A percentile compares a stretch with the other conserved stretches of the same genome.
phyloP scores from a whole-genome alignment of 2,113 vertebrate species.

The Cynoglossus semilaevis region DNA sequence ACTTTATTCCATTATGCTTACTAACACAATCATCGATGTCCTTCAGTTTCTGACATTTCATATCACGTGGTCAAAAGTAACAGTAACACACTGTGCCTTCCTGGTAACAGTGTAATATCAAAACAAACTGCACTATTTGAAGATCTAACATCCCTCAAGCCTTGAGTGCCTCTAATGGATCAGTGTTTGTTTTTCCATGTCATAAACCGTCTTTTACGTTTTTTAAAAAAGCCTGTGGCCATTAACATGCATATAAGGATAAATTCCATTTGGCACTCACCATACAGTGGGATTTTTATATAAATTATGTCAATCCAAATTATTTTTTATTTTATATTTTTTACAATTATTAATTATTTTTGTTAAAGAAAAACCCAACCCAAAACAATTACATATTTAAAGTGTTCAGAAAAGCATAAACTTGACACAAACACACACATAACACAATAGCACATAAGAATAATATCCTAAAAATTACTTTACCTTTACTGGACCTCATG shows the following conservation, averaged over 20 bases:
- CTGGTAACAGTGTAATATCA: too few species aligned
- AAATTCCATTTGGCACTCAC: neutral
- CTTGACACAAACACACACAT: neutral
- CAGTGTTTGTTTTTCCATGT: conserved; percentile 55
- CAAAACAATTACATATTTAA: neutral
- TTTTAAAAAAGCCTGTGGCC: conserved; percentile 4
- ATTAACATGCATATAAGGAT: conserved; percentile 10
- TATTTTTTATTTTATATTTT: too few species aligned
- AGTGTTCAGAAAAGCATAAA: too few species aligned
- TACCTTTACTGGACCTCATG: conserved; percentile 62
- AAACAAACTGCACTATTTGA: too few species aligned
- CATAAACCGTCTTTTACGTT: conserved; percentile 45
- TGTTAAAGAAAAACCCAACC: too few species aligned
- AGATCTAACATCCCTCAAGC: too few species aligned
- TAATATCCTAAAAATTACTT: neutral
- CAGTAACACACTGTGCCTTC: too few species aligned
- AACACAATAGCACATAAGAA: neutral
- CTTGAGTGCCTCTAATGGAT: conserved; percentile 44
- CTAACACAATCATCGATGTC: too few species aligned
- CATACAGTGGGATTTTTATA: neutral
- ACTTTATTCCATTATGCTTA: neutral
- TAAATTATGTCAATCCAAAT: too few species aligned
- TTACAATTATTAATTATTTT: too few species aligned
- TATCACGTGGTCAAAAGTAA: too few species aligned
- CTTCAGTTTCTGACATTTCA: too few species aligned